Conservation (phyloP, 2,797 vertebrate species). For the Pseudopleuronectes americanus region DNA sequence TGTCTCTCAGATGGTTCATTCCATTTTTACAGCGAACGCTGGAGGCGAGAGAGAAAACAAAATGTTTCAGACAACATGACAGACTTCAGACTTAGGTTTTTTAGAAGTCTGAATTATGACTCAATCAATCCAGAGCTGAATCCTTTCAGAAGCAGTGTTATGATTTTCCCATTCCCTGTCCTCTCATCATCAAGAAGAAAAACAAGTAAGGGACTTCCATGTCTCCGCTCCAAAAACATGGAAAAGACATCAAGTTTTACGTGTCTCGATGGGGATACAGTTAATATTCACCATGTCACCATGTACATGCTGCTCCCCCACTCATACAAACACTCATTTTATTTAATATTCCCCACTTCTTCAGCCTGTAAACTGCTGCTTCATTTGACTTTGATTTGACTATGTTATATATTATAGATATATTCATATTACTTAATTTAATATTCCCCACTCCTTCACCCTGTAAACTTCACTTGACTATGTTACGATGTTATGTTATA, state of each 20-base stretch:
- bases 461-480: no score
- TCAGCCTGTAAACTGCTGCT: no score
- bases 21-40: slow-evolving; percentile 87
- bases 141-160: not conserved
- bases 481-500: no score
- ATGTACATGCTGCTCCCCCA: no score
- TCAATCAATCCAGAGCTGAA: not conserved
- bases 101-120: not conserved
- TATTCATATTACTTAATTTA: no score
- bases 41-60: not conserved
- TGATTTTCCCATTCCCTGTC: no score
- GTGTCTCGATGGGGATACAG: slow-evolving; percentile 1
- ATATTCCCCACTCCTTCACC: no score
- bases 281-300: not conserved
- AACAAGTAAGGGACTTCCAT: not conserved
- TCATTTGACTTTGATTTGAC: no score
- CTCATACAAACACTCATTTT: no score
- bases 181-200: not conserved
- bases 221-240: slow-evolving; percentile 8
- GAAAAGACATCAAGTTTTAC: slow-evolving; percentile 29
- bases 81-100: not conserved
- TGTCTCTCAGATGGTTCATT: slow-evolving; percentile 87
- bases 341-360: no score
- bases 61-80: not conserved
- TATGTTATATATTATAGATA: no score